phyloP scores from a whole-genome alignment of 2,113 vertebrate genomes.

The Pardalotus punctatus region DNA sequence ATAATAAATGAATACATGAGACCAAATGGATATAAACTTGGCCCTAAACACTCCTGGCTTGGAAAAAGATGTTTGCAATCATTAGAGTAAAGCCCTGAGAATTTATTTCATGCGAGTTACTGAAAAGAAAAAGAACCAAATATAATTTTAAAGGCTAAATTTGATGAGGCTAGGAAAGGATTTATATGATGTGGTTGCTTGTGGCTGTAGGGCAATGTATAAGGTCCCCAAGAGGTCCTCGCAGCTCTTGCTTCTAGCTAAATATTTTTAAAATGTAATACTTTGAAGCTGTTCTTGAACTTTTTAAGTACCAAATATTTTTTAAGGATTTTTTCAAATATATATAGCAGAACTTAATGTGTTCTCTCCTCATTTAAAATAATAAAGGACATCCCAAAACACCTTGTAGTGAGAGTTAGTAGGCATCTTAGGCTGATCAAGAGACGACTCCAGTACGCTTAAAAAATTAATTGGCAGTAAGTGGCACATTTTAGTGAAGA shows the following conservation, averaged over 20 bases:
- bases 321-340: background rate
- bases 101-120: background rate
- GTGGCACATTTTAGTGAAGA: background rate
- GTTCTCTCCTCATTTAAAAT: background rate
- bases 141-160: background rate
- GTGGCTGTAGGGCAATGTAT: background rate
- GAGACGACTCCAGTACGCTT: background rate
- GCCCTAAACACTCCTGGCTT: background rate
- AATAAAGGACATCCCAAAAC: background rate
- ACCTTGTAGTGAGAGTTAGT: background rate
- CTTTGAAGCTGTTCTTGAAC: background rate
- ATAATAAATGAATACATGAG: background rate
- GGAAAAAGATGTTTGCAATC: background rate
- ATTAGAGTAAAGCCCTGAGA: background rate
- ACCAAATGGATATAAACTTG: background rate
- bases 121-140: background rate
- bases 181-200: background rate
- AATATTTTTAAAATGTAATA: background rate
- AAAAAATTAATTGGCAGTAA: background rate
- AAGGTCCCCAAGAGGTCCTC: background rate
- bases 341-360: background rate
- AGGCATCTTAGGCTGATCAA: background rate
- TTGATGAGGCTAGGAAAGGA: background rate
- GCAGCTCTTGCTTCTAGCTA: background rate
- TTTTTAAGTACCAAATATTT: background rate